These are phyloP conservation scores for Autographa pulchrina DNA, from an alignment of 2,888 invertebrate genomes.

Conservation along the genomic window DNA sequence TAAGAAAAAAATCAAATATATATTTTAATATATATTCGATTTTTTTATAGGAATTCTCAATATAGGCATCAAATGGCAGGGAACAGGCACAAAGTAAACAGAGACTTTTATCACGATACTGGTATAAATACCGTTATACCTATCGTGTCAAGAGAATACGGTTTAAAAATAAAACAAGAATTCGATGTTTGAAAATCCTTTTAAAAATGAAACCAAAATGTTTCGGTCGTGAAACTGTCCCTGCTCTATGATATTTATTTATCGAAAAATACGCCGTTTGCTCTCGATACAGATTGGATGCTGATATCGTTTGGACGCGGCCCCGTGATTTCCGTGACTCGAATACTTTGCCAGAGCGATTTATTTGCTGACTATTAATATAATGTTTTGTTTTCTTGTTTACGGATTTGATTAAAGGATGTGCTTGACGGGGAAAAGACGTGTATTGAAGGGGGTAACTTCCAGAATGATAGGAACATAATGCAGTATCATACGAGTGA, in stretches of 20 bases:
- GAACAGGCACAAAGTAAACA: neutral
- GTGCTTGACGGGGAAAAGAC: neutral
- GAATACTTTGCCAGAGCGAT: constrained; percentile 34
- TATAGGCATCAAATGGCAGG: neutral
- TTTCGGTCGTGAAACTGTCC: constrained; percentile 10
- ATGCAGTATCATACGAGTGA: no score
- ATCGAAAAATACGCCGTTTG: constrained; percentile 50
- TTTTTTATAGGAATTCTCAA: neutral
- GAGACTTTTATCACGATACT: neutral
- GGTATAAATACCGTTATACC: neutral
- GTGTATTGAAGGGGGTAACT: neutral
- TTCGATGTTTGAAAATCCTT: neutral
- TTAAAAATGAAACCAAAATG: neutral
- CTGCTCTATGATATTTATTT: constrained; percentile 53
- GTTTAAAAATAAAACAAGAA: neutral
- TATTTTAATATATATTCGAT: no score
- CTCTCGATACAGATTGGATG: constrained; percentile 51
- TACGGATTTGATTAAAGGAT: neutral
- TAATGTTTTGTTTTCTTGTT: neutral
- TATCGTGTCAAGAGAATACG: neutral
- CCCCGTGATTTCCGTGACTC: constrained; percentile 34
- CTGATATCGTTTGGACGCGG: constrained; percentile 45
- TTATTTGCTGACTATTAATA: constrained; percentile 38
- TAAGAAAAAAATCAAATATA: no score
- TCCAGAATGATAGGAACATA: no score